Conservation (phyloP, 2,113 vertebrate genomes). For the Spizaetus ornatus region DNA sequence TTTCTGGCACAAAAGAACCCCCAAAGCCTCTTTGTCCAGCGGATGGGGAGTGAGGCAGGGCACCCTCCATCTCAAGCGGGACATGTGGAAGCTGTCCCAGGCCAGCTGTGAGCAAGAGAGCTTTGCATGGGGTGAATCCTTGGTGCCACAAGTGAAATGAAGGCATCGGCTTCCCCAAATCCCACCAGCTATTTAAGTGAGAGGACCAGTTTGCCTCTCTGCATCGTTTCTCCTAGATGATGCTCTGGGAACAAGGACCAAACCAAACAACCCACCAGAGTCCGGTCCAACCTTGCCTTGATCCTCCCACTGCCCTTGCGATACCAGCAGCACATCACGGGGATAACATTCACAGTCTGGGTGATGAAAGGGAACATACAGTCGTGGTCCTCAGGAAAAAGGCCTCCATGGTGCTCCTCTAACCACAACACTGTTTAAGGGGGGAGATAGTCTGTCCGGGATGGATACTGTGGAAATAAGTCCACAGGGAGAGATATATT, state of each 20-base stretch:
- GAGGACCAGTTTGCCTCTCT: not conserved
- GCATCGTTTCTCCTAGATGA: not conserved
- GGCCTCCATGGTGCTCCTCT: not conserved
- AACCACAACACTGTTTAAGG: not conserved
- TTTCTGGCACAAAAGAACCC: not conserved
- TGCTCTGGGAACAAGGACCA: not conserved
- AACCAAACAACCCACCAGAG: not conserved
- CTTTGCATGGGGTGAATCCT: not conserved
- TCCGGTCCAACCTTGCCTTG: not conserved
- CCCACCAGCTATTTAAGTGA: not conserved
- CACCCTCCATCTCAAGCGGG: not conserved
- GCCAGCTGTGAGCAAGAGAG: not conserved
- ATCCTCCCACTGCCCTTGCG: accelerated
- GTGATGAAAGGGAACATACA: not conserved
- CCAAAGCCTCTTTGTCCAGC: not conserved
- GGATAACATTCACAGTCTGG: not conserved
- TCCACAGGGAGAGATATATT: not conserved
- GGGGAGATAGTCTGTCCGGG: no score
- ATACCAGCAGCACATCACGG: not conserved
- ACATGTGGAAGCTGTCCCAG: not conserved
- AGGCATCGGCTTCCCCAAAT: not conserved
- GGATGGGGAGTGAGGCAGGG: not conserved
- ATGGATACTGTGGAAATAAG: not conserved
- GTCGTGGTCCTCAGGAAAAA: accelerated
- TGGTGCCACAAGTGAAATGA: not conserved